Conservation (phyloP, 2,797 vertebrate species). For the Microchirus variegatus region DNA sequence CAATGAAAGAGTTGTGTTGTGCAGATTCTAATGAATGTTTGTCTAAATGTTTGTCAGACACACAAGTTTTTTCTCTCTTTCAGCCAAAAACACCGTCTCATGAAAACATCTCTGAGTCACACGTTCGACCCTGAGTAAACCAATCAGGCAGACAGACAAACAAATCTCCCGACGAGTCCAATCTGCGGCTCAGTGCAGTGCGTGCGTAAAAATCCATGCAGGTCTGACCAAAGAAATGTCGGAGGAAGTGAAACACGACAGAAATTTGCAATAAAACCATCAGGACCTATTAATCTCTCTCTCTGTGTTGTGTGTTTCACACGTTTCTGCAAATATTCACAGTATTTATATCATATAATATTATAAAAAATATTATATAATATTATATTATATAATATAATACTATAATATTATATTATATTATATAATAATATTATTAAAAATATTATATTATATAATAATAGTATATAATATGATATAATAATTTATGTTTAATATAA, state of each 20-base stretch:
- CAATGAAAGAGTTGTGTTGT: conserved; percentile 25
- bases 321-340: too few species aligned
- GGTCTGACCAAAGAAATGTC: conserved; percentile 48
- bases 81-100: conserved; percentile 9
- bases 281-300: conserved; percentile 57
- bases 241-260: conserved; percentile 32
- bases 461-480: too few species aligned
- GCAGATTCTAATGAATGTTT: conserved; percentile 25
- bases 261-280: conserved; percentile 47
- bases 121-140: conserved; percentile 43
- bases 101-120: conserved; percentile 2
- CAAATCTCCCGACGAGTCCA: conserved; percentile 26
- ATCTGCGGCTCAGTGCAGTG: not conserved
- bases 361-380: too few species aligned
- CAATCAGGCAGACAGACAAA: conserved; percentile 41
- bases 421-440: too few species aligned
- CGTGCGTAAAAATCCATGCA: conserved; percentile 43
- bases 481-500: too few species aligned
- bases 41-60: conserved; percentile 43
- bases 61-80: conserved; percentile 15
- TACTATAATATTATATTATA: too few species aligned
- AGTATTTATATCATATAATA: too few species aligned
- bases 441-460: too few species aligned
- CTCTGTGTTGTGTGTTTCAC: not conserved
- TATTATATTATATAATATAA: too few species aligned